Conservation (phyloP, 2,113 vertebrate genomes). For the Cepphus grylle region DNA sequence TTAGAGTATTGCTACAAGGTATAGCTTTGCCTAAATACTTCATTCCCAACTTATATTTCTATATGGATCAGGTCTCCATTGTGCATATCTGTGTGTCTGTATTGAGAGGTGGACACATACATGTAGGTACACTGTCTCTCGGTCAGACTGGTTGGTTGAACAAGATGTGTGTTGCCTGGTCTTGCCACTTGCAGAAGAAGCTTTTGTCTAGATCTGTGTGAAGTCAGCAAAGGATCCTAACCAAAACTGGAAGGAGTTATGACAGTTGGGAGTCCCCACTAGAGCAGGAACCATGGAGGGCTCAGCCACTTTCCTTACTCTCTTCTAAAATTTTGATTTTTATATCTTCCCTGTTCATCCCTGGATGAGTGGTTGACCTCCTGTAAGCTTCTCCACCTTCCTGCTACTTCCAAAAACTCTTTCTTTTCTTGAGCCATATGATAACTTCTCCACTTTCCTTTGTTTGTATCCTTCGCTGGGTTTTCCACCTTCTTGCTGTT, state of each 20-base stretch:
- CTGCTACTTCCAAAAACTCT: neutral
- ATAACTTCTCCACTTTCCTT: neutral
- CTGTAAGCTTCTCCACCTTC: neutral
- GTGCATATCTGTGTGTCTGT: neutral
- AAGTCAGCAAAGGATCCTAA: neutral
- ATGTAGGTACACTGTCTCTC: neutral
- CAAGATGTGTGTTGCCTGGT: neutral
- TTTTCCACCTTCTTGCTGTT: neutral
- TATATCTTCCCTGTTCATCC: neutral
- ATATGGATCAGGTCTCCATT: neutral
- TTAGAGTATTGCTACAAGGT: neutral
- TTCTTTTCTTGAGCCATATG: neutral
- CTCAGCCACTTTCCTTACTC: neutral
- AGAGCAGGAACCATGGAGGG: neutral
- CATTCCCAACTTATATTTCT: neutral
- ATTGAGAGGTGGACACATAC: neutral
- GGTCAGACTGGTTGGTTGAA: neutral
- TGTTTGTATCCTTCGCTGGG: neutral
- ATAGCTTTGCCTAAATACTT: neutral
- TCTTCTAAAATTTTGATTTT: neutral
- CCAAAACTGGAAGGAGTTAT: neutral
- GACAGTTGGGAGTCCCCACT: neutral
- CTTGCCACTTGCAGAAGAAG: neutral
- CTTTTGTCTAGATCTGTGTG: neutral
- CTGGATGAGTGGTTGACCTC: neutral